These are phyloP conservation scores for Aquatica leii DNA, from an alignment of 2,888 invertebrate genomes.

Conservation along the genomic window DNA sequence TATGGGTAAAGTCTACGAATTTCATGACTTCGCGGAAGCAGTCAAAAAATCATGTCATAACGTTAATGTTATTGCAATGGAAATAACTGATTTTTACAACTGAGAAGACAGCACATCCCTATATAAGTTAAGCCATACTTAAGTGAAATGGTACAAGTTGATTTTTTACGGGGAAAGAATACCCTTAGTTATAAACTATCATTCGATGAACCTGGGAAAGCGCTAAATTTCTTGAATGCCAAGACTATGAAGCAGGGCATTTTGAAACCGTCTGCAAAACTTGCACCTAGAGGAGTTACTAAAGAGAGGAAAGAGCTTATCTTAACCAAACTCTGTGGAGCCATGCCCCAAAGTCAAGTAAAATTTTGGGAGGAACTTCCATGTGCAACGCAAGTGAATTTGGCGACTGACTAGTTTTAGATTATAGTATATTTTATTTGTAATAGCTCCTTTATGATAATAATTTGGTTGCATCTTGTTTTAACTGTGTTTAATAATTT, in stretches of 20 bases:
- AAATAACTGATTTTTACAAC: slow-evolving; percentile 23
- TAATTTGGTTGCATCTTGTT: slow-evolving; percentile 4
- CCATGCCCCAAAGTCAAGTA: slow-evolving; percentile 13
- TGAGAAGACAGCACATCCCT: slow-evolving; percentile 30
- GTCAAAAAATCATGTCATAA: slow-evolving; percentile 36
- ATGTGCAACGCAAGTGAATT: slow-evolving; percentile 7
- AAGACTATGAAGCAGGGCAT: slow-evolving; percentile 11
- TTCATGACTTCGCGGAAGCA: slow-evolving; percentile 39
- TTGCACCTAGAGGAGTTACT: too few relatives aligned
- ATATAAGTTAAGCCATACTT: slow-evolving; percentile 29
- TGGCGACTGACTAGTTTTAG: slow-evolving; percentile 10
- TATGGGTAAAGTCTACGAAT: slow-evolving; percentile 28
- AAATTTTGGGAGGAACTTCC: slow-evolving; percentile 14
- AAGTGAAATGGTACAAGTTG: slow-evolving; percentile 27
- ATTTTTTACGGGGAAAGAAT: too few relatives aligned
- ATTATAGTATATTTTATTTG: too few relatives aligned
- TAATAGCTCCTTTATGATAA: slow-evolving; percentile 2
- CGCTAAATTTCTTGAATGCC: slow-evolving; percentile 13
- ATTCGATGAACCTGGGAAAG: slow-evolving; percentile 2
- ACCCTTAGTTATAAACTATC: slow-evolving; percentile 1
- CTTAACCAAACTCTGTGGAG: slow-evolving; percentile 11
- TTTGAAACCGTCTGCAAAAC: slow-evolving; percentile 9
- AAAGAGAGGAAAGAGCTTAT: slow-evolving; percentile 12
- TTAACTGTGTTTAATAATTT: slow-evolving; percentile 5
- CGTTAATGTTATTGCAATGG: too few relatives aligned